These are phyloP conservation scores for Leptinotarsa haldemani DNA, from an alignment of 2,888 invertebrate genomes.

Conservation along the genomic window DNA sequence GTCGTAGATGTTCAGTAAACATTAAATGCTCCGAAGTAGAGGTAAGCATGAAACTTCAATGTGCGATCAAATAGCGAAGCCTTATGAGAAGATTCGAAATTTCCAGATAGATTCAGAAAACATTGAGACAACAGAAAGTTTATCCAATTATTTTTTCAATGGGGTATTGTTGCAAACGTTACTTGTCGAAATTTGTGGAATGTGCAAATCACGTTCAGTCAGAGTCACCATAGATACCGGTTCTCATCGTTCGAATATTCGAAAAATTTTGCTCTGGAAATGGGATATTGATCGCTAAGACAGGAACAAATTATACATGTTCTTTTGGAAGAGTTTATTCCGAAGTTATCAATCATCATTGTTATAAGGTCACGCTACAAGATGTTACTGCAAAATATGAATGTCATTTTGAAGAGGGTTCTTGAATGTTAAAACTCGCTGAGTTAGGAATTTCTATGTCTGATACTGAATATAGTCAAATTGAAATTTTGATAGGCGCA, in stretches of 20 bases:
- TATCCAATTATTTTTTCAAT: too few relatives aligned
- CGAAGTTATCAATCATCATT: neutral
- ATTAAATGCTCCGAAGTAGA: conserved; percentile 6
- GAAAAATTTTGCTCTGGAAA: neutral
- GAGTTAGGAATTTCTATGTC: too few relatives aligned
- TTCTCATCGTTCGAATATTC: conserved; percentile 16
- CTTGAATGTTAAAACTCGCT: too few relatives aligned
- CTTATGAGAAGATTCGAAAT: conserved; percentile 10
- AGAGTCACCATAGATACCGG: conserved; percentile 15
- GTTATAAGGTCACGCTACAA: neutral
- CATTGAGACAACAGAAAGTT: too few relatives aligned
- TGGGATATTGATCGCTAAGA: conserved; percentile 2
- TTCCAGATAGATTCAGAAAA: too few relatives aligned
- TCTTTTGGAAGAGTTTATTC: conserved; percentile 16
- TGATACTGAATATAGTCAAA: too few relatives aligned
- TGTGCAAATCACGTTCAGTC: neutral
- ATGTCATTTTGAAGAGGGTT: too few relatives aligned
- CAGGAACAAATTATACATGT: too few relatives aligned
- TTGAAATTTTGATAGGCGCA: too few relatives aligned
- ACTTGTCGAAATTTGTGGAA: too few relatives aligned
- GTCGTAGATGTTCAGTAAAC: conserved; percentile 14
- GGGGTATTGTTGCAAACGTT: too few relatives aligned
- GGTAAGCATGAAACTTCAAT: conserved; percentile 3
- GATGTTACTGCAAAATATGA: too few relatives aligned
- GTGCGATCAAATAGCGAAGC: neutral